These are phyloP conservation scores for Lanius ludovicianus DNA, from an alignment of 2,113 vertebrate species.

Conservation along the genomic window DNA sequence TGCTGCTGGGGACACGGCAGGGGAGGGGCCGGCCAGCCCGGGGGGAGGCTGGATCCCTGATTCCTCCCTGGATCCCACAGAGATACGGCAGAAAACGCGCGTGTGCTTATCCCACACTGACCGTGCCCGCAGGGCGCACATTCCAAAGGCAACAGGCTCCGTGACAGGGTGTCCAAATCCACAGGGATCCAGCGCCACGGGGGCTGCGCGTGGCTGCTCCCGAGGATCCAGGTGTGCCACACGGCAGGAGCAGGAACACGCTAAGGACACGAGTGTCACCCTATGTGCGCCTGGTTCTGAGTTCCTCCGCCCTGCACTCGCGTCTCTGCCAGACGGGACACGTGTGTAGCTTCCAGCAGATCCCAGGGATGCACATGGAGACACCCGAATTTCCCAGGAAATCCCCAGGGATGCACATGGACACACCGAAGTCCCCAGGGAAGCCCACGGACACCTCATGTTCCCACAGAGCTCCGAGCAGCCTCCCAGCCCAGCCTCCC, in stretches of 20 bases:
- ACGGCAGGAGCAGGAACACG: fast-evolving
- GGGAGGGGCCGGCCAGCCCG: fast-evolving
- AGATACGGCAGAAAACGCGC: fast-evolving
- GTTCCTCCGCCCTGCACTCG: fast-evolving
- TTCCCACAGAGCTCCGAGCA: background rate
- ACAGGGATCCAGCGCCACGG: fast-evolving
- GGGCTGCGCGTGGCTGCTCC: fast-evolving
- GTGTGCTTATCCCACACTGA: fast-evolving
- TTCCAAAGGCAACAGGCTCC: background rate
- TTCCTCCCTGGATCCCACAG: background rate
- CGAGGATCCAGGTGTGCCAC: fast-evolving
- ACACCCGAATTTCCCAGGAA: background rate
- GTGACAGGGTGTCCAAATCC: fast-evolving
- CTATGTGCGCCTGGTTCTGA: fast-evolving
- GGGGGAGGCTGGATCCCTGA: background rate
- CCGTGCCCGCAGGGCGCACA: fast-evolving
- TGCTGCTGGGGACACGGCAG: background rate
- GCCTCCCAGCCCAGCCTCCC: background rate
- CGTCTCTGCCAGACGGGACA: fast-evolving
- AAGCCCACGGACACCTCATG: background rate
- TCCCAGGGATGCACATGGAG: background rate
- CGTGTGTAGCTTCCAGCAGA: fast-evolving
- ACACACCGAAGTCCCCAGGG: background rate
- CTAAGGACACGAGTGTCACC: background rate
- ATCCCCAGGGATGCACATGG: background rate